Conservation (phyloP, 2,797 vertebrate species). For the Eulemur rubriventer region DNA sequence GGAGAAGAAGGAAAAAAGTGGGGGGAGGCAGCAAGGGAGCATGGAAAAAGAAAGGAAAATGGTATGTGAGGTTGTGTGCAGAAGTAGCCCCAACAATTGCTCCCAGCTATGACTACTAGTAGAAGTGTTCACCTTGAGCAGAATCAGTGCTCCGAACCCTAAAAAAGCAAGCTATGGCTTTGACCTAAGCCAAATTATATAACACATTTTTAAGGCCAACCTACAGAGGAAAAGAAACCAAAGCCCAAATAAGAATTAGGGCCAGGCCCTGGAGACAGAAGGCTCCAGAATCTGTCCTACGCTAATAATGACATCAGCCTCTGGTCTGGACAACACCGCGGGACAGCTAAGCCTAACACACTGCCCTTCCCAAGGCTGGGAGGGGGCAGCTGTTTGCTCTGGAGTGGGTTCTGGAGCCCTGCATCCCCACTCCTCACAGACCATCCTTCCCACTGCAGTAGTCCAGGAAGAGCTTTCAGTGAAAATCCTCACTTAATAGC, state of each 20-base stretch:
- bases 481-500: neutral
- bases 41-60: neutral
- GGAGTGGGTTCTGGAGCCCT: neutral
- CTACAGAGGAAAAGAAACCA: neutral
- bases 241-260: neutral
- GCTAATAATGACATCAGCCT: too few relatives aligned
- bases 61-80: neutral
- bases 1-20: neutral
- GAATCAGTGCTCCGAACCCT: neutral
- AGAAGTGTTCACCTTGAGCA: neutral
- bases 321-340: neutral
- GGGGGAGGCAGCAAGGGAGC: neutral
- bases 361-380: neutral
- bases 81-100: neutral
- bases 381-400: neutral
- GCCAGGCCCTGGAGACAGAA: neutral
- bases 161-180: neutral
- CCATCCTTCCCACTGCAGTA: neutral
- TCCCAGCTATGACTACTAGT: neutral
- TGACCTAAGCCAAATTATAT: neutral
- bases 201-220: neutral
- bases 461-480: neutral
- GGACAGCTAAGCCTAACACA: neutral
- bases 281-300: neutral
- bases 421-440: neutral